These are phyloP conservation scores for Whitmania pigra DNA, from an alignment of 1,140 invertebrate genomes.

Conservation along the genomic window DNA sequence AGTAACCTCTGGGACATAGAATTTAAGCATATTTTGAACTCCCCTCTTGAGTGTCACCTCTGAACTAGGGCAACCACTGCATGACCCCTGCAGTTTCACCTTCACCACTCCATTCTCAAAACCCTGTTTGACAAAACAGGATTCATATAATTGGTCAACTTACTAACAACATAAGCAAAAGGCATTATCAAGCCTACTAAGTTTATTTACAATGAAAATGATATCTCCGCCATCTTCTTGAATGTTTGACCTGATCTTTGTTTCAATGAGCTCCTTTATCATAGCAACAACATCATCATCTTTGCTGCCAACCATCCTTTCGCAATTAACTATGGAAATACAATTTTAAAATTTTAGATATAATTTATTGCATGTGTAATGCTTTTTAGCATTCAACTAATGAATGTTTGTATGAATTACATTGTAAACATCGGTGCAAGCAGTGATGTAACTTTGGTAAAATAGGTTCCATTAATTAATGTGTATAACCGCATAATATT, in stretches of 20 bases:
- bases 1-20: conserved; percentile 91
- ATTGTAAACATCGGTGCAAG: too few species aligned
- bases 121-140: conserved; percentile 36
- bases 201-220: conserved; percentile 61
- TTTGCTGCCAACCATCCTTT: conserved; percentile 52
- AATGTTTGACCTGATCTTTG: conserved; percentile 89
- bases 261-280: conserved; percentile 96
- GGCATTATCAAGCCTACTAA: neutral
- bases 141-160: neutral
- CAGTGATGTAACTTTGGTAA: too few species aligned
- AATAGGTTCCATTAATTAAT: too few species aligned
- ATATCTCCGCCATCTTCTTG: conserved; percentile 99
- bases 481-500: too few species aligned
- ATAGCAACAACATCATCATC: conserved; percentile 92
- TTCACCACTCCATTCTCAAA: conserved; percentile 78
- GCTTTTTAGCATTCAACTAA: too few species aligned
- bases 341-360: too few species aligned
- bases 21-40: conserved; percentile 99
- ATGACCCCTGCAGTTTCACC: conserved; percentile 79
- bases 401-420: too few species aligned
- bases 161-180: neutral
- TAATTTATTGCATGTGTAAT: too few species aligned
- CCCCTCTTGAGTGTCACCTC: conserved; percentile 94
- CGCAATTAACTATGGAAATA: too few species aligned
- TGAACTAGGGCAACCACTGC: conserved; percentile 93